These are phyloP conservation scores for Bombylius discolor DNA, from an alignment of 2,888 invertebrate genomes.

Conservation along the genomic window DNA sequence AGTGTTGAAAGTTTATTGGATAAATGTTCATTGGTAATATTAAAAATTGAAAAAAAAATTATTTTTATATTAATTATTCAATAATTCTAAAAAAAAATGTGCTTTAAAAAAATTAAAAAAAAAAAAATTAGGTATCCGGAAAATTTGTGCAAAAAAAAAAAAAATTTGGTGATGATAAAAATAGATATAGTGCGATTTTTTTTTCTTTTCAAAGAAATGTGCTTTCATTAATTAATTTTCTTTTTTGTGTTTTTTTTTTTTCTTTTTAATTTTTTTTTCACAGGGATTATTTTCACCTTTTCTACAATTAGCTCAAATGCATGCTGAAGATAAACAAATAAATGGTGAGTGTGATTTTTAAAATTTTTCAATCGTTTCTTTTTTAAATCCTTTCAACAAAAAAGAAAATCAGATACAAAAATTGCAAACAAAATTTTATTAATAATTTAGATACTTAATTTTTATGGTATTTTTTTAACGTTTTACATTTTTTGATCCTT, in stretches of 20 bases:
- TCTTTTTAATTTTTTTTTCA: background rate
- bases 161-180: background rate
- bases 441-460: no score
- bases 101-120: background rate
- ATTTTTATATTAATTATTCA: no score
- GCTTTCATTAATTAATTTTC: no score
- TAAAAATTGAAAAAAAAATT: background rate
- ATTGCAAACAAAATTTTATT: no score
- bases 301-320: slow-evolving; percentile 15
- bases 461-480: no score
- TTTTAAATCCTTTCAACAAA: no score
- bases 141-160: background rate
- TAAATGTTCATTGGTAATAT: slow-evolving; percentile 14
- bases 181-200: no score
- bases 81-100: no score
- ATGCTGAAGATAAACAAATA: slow-evolving; percentile 16
- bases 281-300: slow-evolving; percentile 16
- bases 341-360: slow-evolving; percentile 12
- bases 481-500: no score
- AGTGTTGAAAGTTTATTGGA: slow-evolving; percentile 15
- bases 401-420: no score
- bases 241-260: background rate
- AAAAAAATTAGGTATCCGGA: background rate
- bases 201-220: no score
- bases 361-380: no score